Percentiles rank a stretch among this genome's conserved stretches.
Conservation (phyloP, 2,888 invertebrate species). For the Belgica antarctica region DNA sequence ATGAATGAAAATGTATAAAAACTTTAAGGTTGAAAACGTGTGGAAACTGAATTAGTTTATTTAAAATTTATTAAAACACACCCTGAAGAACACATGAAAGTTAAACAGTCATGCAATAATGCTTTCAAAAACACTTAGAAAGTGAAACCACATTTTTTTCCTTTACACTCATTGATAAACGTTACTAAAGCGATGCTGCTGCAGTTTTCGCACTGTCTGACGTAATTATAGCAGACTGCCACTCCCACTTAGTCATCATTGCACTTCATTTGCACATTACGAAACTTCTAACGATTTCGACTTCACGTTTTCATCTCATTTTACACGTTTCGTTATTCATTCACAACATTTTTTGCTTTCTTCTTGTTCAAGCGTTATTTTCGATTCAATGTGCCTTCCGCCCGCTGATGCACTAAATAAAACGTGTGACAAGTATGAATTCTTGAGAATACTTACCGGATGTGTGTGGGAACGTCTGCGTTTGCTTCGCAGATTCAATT, state of each 20-base stretch:
- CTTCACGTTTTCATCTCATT: constrained; percentile 10
- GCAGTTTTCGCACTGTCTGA: background rate
- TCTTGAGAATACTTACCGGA: constrained; percentile 39
- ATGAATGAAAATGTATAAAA: no score
- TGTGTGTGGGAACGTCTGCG: constrained; percentile 35
- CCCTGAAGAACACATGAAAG: no score
- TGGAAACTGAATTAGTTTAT: no score
- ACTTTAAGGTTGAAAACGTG: no score
- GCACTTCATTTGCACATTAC: constrained; percentile 31
- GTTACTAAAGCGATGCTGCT: no score
- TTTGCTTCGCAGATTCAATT: background rate
- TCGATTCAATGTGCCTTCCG: background rate
- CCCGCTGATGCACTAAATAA: constrained; percentile 27
- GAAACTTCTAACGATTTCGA: constrained; percentile 33
- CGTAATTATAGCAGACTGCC: background rate
- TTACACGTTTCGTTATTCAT: constrained; percentile 37
- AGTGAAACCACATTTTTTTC: no score
- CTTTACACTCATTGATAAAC: background rate
- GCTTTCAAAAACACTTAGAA: no score
- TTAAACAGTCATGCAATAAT: no score
- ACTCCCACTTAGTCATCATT: constrained; percentile 4
- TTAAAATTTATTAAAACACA: no score
- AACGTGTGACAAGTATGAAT: constrained; percentile 9
- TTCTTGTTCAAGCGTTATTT: constrained; percentile 20
- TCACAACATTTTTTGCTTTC: constrained; percentile 21